Evolutionary conservation across 1,140 invertebrate genomes (phyloP).

Genomic region (Hypothenemus hampei): DNA sequence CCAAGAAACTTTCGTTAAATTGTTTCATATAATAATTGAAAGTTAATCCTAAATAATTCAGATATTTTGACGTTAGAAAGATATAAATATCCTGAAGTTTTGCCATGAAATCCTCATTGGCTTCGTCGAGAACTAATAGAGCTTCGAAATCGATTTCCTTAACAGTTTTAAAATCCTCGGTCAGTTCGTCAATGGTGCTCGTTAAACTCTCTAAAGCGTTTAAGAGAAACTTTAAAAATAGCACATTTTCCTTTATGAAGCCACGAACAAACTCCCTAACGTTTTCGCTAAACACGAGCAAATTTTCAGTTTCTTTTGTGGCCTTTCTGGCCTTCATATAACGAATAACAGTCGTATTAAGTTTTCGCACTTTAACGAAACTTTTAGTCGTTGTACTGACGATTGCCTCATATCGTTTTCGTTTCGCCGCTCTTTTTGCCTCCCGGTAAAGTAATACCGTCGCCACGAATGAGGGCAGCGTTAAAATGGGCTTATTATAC

Average conservation of each 20-base stretch:
- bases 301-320: slow-evolving; percentile 4
- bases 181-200: not conserved
- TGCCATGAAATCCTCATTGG: not conserved
- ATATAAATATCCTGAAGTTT: slow-evolving; percentile 19
- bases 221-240: slow-evolving; percentile 3
- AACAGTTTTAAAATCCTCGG: slow-evolving; percentile 15
- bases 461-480: slow-evolving; percentile 4
- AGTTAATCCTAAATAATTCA: slow-evolving; percentile 26
- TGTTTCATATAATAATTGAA: not conserved
- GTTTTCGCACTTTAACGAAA: slow-evolving; percentile 16
- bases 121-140: not conserved
- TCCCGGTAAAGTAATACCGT: slow-evolving; percentile 1
- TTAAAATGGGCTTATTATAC: slow-evolving; percentile 2
- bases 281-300: slow-evolving; percentile 8
- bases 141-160: slow-evolving; percentile 2
- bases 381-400: slow-evolving; percentile 7
- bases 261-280: slow-evolving; percentile 11
- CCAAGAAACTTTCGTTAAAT: not conserved
- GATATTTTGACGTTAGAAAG: slow-evolving; percentile 24
- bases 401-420: not conserved
- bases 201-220: not conserved
- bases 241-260: not conserved
- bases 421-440: not conserved
- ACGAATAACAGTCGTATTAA: slow-evolving; percentile 18
- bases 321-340: slow-evolving; percentile 22